Conservation (phyloP, 2,888 invertebrate genomes). For the Plagodis pulveraria region DNA sequence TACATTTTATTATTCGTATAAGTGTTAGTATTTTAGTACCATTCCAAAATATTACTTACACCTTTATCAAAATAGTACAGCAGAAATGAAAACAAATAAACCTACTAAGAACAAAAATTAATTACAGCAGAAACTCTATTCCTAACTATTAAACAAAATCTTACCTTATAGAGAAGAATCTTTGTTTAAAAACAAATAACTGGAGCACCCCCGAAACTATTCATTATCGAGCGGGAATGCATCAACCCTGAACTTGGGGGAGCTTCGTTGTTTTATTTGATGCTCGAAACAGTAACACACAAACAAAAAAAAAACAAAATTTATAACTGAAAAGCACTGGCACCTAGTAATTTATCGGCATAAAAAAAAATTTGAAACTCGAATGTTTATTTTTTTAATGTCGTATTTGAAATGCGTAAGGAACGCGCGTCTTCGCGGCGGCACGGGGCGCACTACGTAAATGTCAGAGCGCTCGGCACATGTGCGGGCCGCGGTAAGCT, state of each 20-base stretch:
- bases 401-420: conserved; percentile 52
- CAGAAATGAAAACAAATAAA: too few relatives aligned
- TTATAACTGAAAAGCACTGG: conserved; percentile 49
- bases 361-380: conserved; percentile 44
- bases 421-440: conserved; percentile 69
- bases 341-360: conserved; percentile 51
- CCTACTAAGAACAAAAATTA: not conserved
- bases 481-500: conserved; percentile 74
- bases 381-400: conserved; percentile 45
- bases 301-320: conserved; percentile 45
- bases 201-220: conserved; percentile 50
- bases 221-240: conserved; percentile 81
- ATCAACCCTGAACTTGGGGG: conserved; percentile 83
- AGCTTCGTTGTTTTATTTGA: conserved; percentile 65
- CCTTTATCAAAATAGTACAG: too few relatives aligned
- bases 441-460: conserved; percentile 81
- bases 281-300: conserved; percentile 56
- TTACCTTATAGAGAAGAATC: conserved; percentile 33
- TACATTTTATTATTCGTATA: too few relatives aligned
- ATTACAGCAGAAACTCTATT: not conserved
- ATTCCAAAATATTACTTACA: too few relatives aligned
- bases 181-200: conserved; percentile 41
- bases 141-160: conserved; percentile 11
- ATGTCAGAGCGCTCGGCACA: conserved; percentile 81
- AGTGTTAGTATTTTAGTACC: too few relatives aligned